Evolutionary conservation across 1,140 invertebrate species (phyloP).

Genomic region (Micrasema minimum): DNA sequence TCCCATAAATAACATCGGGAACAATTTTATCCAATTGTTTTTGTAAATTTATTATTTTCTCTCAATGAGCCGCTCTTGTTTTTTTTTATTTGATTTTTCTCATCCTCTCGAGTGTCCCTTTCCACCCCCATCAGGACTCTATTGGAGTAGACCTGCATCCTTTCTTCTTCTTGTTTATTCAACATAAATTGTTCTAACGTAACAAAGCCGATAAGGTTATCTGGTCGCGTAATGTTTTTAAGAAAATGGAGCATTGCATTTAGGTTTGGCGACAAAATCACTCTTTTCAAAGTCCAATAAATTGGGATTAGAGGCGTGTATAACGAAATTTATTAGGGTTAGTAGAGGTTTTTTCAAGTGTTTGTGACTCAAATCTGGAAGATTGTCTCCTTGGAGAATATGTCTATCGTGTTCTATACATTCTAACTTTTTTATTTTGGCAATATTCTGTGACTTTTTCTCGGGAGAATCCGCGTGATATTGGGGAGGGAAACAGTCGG

Average conservation of each 20-base stretch:
- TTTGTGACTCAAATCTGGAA: conserved; percentile 51
- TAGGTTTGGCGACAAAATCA: conserved; percentile 59
- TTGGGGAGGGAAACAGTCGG: neutral
- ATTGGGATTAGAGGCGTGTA: conserved; percentile 76
- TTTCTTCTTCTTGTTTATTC: conserved; percentile 77
- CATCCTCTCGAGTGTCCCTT: conserved; percentile 50
- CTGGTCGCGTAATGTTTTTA: conserved; percentile 55
- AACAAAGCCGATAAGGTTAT: conserved; percentile 58
- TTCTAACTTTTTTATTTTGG: conserved; percentile 51
- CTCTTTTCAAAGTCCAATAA: conserved; percentile 69
- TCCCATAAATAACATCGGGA: conserved; percentile 70
- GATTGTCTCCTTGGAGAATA: conserved; percentile 46
- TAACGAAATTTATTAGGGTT: conserved; percentile 69
- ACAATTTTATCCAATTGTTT: conserved; percentile 61
- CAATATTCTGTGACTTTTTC: conserved; percentile 43
- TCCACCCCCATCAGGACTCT: conserved; percentile 65
- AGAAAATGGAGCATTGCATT: conserved; percentile 52
- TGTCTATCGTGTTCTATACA: conserved; percentile 32
- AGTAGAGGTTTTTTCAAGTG: conserved; percentile 57
- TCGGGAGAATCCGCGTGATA: conserved; percentile 26
- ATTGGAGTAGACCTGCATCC: conserved; percentile 69
- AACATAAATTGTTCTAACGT: conserved; percentile 83
- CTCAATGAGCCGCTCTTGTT: conserved; percentile 12
- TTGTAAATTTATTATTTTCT: conserved; percentile 55
- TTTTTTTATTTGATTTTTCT: conserved; percentile 42